Base-by-base conservation (phyloP, 2,888 invertebrate genomes). In the Trimorus sp. region DNA sequence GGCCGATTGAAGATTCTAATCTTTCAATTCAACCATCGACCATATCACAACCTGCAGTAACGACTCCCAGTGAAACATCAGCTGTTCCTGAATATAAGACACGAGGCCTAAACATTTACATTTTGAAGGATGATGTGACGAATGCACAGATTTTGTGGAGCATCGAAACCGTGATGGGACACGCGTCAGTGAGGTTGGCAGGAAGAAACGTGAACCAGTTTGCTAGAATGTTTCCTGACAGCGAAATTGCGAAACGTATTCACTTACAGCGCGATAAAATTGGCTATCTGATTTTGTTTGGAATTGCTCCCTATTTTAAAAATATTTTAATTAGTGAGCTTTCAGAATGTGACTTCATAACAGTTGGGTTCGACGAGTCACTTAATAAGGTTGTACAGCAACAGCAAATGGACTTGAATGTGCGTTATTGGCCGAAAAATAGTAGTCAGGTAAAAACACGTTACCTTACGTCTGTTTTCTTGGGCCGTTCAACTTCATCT, bases 361-460 rank as follows among this genome's bases (percentile, higher is more conserved):
- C 78, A 7, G 71, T 84, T 56, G 83, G 70, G 63, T 85, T 84
- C 79, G 84, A 84, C 59, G 84, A 85, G 69, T 74, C 70, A 7
- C 79, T 87, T 0, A 87, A 86, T 62, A 84, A 85, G 74, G 62
- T 86, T 37, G 40, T 75, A 38, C 84, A 87, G 66, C 66, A 69
- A 51, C 69, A 77, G 45, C 86, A 88, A 82, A 89, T 88, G 86
- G 86, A 88, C 68, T 42, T 88, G 9, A 60, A 77, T 40, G 76
- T 89, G 6, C 74, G 86, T 14, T 87, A 77, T 73, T 88, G 85
- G 86, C 76, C 84, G 38, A 53, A 75, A 49, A 58, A 82, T 49
- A 66, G 16, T 9, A 69, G 74, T 26, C 45, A 68, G 74, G 87
- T 87, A 1, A 59, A 70, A n/a, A 84, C 84, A 7, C 69, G 86